Percentiles rank a stretch among this genome's conserved stretches.
Conservation (phyloP, 1,140 invertebrate genomes). For the Antheraea pernyi region DNA sequence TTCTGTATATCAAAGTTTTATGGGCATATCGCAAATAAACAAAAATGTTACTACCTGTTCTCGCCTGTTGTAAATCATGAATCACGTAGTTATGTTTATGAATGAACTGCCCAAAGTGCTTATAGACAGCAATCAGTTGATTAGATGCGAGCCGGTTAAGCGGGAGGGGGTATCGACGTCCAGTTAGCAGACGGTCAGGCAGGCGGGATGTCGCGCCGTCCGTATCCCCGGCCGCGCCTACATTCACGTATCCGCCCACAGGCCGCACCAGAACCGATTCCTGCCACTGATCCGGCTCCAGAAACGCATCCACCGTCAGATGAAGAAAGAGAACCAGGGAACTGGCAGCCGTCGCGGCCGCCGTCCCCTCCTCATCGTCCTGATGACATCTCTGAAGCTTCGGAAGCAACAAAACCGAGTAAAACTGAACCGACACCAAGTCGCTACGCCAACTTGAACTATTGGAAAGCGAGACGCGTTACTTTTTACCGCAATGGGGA, state of each 20-base stretch:
- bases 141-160: slow-evolving; percentile 41
- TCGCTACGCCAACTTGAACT: slow-evolving; percentile 89
- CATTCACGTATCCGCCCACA: slow-evolving; percentile 52
- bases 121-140: slow-evolving; percentile 56
- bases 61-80: neutral
- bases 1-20: no score
- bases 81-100: slow-evolving; percentile 41
- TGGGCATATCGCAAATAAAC: no score
- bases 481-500: slow-evolving; percentile 97
- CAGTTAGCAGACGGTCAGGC: slow-evolving; percentile 54
- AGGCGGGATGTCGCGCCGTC: slow-evolving; percentile 66
- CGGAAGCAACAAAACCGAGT: slow-evolving; percentile 57
- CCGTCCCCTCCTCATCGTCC: slow-evolving; percentile 64
- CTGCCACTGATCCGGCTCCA: slow-evolving; percentile 43
- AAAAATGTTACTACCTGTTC: no score
- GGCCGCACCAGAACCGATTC: slow-evolving; percentile 63
- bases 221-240: slow-evolving; percentile 51
- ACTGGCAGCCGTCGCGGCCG: slow-evolving; percentile 71
- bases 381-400: slow-evolving; percentile 67
- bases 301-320: slow-evolving; percentile 65
- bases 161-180: slow-evolving; percentile 37
- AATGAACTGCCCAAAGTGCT: slow-evolving; percentile 39
- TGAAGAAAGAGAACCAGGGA: slow-evolving; percentile 57
- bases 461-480: slow-evolving; percentile 91
- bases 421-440: slow-evolving; percentile 75